phyloP scores from a whole-genome alignment of 2,888 invertebrate genomes.

The Phytoseiulus persimilis region DNA sequence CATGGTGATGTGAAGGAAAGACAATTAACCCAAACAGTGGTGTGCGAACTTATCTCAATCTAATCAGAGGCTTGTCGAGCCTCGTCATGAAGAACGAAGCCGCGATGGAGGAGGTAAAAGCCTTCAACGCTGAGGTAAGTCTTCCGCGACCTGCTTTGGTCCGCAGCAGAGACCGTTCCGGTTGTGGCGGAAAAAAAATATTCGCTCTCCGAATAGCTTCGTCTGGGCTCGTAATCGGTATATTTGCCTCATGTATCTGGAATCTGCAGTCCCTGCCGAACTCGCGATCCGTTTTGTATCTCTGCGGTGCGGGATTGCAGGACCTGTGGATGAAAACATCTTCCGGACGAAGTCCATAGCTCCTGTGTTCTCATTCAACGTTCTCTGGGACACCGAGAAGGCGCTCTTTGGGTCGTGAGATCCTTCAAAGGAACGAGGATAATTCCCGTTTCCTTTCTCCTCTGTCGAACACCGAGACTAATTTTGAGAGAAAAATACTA shows the following conservation, averaged over 20 bases:
- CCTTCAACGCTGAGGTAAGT: slow-evolving; percentile 76
- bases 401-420: too few relatives aligned
- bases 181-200: not conserved
- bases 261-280: too few relatives aligned
- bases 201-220: not conserved
- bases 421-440: too few relatives aligned
- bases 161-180: not conserved
- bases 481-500: too few relatives aligned
- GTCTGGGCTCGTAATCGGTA: not conserved
- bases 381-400: too few relatives aligned
- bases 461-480: too few relatives aligned
- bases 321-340: too few relatives aligned
- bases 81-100: slow-evolving; percentile 14
- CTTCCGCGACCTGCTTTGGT: not conserved
- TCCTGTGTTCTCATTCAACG: too few relatives aligned
- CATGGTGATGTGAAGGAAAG: slow-evolving; percentile 22
- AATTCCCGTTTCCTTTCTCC: too few relatives aligned
- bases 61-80: slow-evolving; percentile 5
- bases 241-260: not conserved
- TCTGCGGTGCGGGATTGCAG: not conserved
- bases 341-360: too few relatives aligned
- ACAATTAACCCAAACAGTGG: not conserved
- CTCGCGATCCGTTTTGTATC: not conserved
- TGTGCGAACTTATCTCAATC: not conserved
- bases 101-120: slow-evolving; percentile 69